These are phyloP conservation scores for Perca schrenkii DNA, from an alignment of 2,113 vertebrate species.

Conservation along the genomic window DNA sequence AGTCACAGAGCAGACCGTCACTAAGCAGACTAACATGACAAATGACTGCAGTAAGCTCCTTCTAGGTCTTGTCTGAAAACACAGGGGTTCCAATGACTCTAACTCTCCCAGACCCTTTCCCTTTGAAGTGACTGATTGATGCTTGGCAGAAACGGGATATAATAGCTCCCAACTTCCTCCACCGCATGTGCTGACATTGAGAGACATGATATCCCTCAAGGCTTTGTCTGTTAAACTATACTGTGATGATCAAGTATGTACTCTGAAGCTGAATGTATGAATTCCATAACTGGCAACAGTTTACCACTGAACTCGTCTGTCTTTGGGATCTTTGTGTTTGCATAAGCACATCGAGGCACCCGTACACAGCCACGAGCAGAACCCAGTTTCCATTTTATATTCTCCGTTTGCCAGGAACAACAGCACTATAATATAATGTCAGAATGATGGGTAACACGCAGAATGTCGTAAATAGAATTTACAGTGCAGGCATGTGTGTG, in stretches of 20 bases:
- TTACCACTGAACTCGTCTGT: conserved; percentile 9
- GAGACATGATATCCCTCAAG: conserved; percentile 34
- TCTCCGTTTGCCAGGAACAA: conserved; percentile 53
- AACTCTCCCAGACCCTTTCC: conserved; percentile 11
- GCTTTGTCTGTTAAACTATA: conserved; percentile 35
- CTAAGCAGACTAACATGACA: conserved; percentile 39
- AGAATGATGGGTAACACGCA: conserved; percentile 38
- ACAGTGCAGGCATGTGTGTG: conserved; percentile 25
- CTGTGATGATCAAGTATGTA: conserved; percentile 32
- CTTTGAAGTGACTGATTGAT: conserved; percentile 68
- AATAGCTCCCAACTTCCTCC: conserved; percentile 43
- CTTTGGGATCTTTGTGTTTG: conserved; percentile 29
- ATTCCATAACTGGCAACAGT: conserved; percentile 5
- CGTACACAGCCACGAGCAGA: neutral
- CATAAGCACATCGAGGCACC: conserved; percentile 3
- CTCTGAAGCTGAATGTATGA: conserved; percentile 29
- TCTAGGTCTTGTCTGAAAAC: conserved; percentile 29
- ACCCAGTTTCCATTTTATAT: conserved; percentile 45
- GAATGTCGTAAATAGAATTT: conserved; percentile 57
- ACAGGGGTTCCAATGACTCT: conserved; percentile 29
- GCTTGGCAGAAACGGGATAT: conserved; percentile 28
- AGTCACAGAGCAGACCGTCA: conserved; percentile 35
- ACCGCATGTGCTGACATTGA: conserved; percentile 39
- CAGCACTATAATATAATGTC: conserved; percentile 30
- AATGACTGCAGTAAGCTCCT: conserved; percentile 59